Evolutionary conservation across 2,113 vertebrate species (phyloP), one percentile per base, ranked within the genome.

Genomic region (Clarias gariepinus): DNA sequence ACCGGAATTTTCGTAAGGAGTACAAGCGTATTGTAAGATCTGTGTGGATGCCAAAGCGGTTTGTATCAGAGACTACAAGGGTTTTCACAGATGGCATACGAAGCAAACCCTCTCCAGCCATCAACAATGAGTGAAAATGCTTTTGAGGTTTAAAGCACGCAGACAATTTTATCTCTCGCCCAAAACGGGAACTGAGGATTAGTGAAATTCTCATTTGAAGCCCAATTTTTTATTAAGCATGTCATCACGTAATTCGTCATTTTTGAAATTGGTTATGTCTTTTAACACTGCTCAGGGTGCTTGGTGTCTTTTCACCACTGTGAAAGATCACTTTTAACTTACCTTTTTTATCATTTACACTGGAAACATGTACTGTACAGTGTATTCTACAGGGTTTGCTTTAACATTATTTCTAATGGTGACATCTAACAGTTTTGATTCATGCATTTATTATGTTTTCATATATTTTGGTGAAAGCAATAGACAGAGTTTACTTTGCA

Each of bases 1-100:
- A 99, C 91, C 94, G 96, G 92, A 98, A 98, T 91, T 98, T 98
- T 91, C 93, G 95, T 71, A 96, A 95, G 82, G 98, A 98, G 92
- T 98, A 98, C 90, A 96, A 96, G 92, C 94, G 93, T 85, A 97
- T 98, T 60, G 90, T 98, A 90, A 95, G 93, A 36, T 95, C 94
- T 0, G 93, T 97, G 69, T 97, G 96, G 96, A 95, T 93, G 89
- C 96, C 96, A n/a, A 90, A 93, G 61, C 91, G 92, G 69, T 96
- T 97, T 73, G 94, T 96, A 89, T 96, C 95, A 36, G 95, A 96
- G 58, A 94, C 94, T 28, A 97, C 96, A 6, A 95, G 94, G 87
- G 94, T 91, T 5, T 96, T 93, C 82, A 96, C 94, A 0, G 95
- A 96, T 0, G 95, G 88, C n/a, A 88, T 92, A 91, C 96, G 93